phyloP scores from a whole-genome alignment of 2,888 invertebrate species.

The Drosophila birchii region DNA sequence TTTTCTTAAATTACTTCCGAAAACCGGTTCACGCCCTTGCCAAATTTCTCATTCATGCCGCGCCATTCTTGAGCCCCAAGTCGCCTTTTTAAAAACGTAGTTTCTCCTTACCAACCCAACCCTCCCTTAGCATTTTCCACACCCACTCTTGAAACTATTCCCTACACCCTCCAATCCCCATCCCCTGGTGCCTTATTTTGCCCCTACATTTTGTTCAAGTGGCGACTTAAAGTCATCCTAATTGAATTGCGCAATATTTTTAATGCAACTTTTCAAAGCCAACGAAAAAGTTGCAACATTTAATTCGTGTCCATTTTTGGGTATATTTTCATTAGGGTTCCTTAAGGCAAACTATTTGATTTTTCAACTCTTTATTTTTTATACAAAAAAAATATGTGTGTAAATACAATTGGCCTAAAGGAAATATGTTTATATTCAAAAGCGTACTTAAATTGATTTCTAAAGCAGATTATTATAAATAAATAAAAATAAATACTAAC shows the following conservation, averaged over 20 bases:
- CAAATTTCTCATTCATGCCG: conserved; percentile 36
- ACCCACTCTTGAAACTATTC: background rate
- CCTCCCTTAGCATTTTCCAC: background rate
- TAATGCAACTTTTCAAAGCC: conserved; percentile 22
- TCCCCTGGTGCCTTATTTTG: background rate
- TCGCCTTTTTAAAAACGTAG: background rate
- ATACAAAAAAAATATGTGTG: too few species aligned
- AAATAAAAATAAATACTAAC: too few species aligned
- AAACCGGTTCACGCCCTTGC: conserved; percentile 42
- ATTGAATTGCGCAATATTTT: conserved; percentile 38
- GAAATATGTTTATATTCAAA: too few species aligned
- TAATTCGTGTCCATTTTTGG: conserved; percentile 1
- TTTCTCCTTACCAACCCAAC: background rate
- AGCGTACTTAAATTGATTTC: too few species aligned
- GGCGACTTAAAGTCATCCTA: conserved; percentile 36
- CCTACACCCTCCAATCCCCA: background rate
- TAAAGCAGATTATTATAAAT: too few species aligned
- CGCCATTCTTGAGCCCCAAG: background rate
- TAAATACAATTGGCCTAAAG: too few species aligned
- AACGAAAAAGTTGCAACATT: background rate
- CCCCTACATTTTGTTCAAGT: conserved; percentile 47
- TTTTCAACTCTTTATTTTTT: background rate
- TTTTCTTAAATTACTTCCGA: conserved; percentile 56
- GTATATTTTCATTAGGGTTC: background rate
- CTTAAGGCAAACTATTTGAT: background rate